Evolutionary conservation across 2,113 vertebrate genomes (phyloP), one percentile per base, ranked within the genome.

Genomic region (Thamnaconus septentrionalis): DNA sequence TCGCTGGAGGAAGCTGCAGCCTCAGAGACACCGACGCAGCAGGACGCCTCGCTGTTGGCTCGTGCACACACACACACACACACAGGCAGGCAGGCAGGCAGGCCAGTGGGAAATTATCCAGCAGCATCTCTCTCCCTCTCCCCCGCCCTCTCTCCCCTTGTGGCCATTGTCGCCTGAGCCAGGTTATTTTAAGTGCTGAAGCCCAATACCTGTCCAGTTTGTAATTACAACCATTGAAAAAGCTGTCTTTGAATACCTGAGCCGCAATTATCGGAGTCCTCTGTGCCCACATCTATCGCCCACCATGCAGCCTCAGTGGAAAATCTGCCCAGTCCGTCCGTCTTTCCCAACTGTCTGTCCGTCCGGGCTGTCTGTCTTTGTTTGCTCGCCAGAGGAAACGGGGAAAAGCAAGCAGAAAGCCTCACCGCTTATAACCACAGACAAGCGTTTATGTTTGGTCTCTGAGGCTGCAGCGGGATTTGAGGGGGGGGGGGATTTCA

Each of bases 21-120:
- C 76, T 72, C 71, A 43, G 72, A 84, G 84, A 76, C 75, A 80
- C 85, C 79, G 62, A 81, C 88, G 78, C 88, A 87, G 81, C 84
- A 83, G 84, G 83, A 87, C 72, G 59, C 81, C 79, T 89, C 68
- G 75, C 80, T 75, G 82, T 75, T 80, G 82, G 79, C 80, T 84
- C 83, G 73, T 78, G 65, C 12, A 70, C 82, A 58, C 73, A 53
- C 74, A 81, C 76, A 83, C 73, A 66, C 71, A 81, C 76, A 83
- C 73, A 66, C 12, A 70, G 81, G 56, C 73, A 53, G 74, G 80
- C 76, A 83, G 71, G 64, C 71, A 53, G 74, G 74, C 82, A 66
- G 71, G 67, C 69, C 76, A 47, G 56, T 49, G 73, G 79, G 76
- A 76, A 70, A 59, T 54, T 59, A 53, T 76, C 82, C 81, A 81